Evolutionary conservation across 2,888 invertebrate genomes (phyloP), one percentile per base, ranked within the genome.

Genomic region (Drosophila ochracea): DNA sequence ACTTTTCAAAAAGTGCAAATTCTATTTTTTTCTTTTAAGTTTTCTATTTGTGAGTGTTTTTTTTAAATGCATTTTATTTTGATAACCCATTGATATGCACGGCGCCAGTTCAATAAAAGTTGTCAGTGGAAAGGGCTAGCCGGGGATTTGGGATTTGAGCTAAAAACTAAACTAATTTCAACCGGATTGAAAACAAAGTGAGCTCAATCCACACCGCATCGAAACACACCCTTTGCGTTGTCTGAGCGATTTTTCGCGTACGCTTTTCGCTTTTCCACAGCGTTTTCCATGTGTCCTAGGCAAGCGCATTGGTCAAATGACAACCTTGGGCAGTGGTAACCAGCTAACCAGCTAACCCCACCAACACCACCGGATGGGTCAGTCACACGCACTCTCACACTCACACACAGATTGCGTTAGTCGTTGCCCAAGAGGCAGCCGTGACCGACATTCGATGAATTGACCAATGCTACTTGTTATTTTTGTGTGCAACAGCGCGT

Each of bases 371-470:
- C 21, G 43, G 43, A 5, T 21, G 43, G 43, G 0, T 11, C 43
- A 11, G 43, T 5, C 21, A 43, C 50, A 59, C 30, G 39, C 61
- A 41, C 43, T 21, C 21, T 21, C 43, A 43, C 53, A 59, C 33
- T 39, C 54, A 41, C 28, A 10, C 49, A 28, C 28, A 37, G 31
- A 41, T 43, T 35, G 28, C 30, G 11, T 52, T 21, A 62, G 43
- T 33, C 13, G 49, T n/a, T 75, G 66, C 63, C 68, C 87, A 52
- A 67, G 64, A 62, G 80, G 74, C 73, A 78, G 73, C 81, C 84
- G 69, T 84, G 89, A 89, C 84, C 87, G 86, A 87, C 84, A 86
- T 89, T 89, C 86, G 86, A 87, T 83, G 87, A 83, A 89, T 86
- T 87, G 86, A 89, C 87, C 89, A 84, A 84, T 80, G 87, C 81